Base-by-base conservation (phyloP, 2,888 invertebrate genomes). In the Parochlus steinenii region DNA sequence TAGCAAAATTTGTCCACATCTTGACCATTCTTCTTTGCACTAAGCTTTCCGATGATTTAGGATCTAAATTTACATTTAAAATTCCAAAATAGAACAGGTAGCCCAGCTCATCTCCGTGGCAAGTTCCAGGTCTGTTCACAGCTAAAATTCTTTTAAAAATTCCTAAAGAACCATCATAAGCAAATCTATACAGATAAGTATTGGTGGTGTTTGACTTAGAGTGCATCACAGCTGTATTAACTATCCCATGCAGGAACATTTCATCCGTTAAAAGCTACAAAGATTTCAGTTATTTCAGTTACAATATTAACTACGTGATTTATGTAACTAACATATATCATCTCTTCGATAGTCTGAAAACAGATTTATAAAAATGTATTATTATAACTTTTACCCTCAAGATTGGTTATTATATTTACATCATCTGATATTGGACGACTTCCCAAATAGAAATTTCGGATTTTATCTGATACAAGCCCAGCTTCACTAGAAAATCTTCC, bases 241-340 rank as follows among this genome's bases (percentile, higher is more conserved):
- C 48, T 2, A 65, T 58, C 11, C 71, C 71, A 23, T 67, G 61
- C 28, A 71, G 51, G 50, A 71, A 71, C 70, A 71, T 70, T 17
- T 69, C 57, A 48, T 71, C 71, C 26, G 71, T 71, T 41, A 71
- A 64, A 31, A 71, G 53, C 71, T 71, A n/a, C n/a, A n/a, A n/a
- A n/a, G n/a, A n/a, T n/a, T n/a, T n/a, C n/a, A n/a, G n/a, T n/a
- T n/a, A n/a, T n/a, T n/a, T n/a, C n/a, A n/a, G n/a, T n/a, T n/a
- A n/a, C n/a, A n/a, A n/a, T n/a, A n/a, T n/a, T n/a, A n/a, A n/a
- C n/a, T n/a, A n/a, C n/a, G n/a, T n/a, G n/a, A n/a, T n/a, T n/a
- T n/a, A n/a, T n/a, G n/a, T n/a, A n/a, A n/a, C n/a, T n/a, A n/a
- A n/a, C n/a, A n/a, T n/a, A 52, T 44, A 70, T 69, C 45, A 71